Evolutionary conservation across 2,797 vertebrate genomes (phyloP), one percentile per base, ranked within the genome.

Genomic region (Macrochelys suwanniensis): DNA sequence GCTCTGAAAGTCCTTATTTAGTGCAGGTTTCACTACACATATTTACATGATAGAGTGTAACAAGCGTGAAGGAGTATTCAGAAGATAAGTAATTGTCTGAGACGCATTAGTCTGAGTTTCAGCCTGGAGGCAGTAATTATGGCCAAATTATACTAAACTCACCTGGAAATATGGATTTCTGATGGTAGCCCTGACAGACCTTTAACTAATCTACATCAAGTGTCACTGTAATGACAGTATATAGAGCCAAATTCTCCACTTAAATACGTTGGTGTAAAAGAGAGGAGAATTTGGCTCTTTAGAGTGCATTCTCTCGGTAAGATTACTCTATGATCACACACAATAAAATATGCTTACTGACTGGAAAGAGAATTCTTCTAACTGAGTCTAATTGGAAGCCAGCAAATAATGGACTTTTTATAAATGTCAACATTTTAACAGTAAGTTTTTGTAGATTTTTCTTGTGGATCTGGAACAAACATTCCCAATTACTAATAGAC

Each of bases 251-350:
- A 19, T 74, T 11, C 12, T 86, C 82, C 88, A 56, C 47, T 65
- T 23, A 7, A 81, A 31, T 47, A 42, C n/a, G 17, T 0, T 1
- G 31, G 12, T 78, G 19, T 90, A 57, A 26, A n/a, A 0, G 0
- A 84, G 85, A 94, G 61, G 54, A 0, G 0, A 88, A 76, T 84
- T 25, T 51, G 71, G 15, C 49, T 16, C 21, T 0, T 6, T 53
- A 80, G 25, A 0, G 0, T 33, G 74, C 49, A 23, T 54, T 57
- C 23, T 59, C 23, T 74, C 37, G 82, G 50, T 28, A 78, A 89
- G 68, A 49, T 31, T 49, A 49, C 49, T 77, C 53, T 80, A 13
- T 50, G 47, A 61, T 26, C 25, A 84, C 0, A 0, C 6, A 12
- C 2, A 89, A 82, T 33, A 31, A 61, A 21, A 47, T 0, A 0